phyloP scores from a whole-genome alignment of 2,888 invertebrate genomes.

The Apoderus coryli region DNA sequence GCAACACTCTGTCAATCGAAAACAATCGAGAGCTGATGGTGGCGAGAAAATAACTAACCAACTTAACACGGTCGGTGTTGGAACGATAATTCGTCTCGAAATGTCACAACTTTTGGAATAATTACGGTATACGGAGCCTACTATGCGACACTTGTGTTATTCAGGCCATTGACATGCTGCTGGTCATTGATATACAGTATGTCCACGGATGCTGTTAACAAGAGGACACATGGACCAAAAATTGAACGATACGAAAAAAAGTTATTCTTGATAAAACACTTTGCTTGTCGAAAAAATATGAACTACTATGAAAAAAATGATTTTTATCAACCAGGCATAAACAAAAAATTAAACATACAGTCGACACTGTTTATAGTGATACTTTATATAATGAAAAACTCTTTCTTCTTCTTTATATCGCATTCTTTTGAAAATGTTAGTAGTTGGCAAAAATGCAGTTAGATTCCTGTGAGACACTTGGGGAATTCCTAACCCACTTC shows the following conservation, averaged over 20 bases:
- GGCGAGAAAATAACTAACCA: constrained; percentile 34
- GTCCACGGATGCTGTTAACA: not conserved
- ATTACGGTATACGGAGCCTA: too few relatives aligned
- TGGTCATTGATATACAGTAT: constrained; percentile 1
- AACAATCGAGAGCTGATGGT: constrained; percentile 14
- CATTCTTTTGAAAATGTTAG: too few relatives aligned
- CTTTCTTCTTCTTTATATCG: too few relatives aligned
- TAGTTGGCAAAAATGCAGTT: too few relatives aligned
- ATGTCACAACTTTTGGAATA: constrained; percentile 23
- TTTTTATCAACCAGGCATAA: not conserved
- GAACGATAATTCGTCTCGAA: constrained; percentile 31
- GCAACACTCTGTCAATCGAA: constrained; percentile 15
- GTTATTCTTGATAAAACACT: constrained; percentile 1
- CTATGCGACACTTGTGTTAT: not conserved
- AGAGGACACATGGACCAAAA: constrained; percentile 2
- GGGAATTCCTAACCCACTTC: too few relatives aligned
- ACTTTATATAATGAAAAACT: too few relatives aligned
- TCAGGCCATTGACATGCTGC: not conserved
- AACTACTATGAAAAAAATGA: not conserved
- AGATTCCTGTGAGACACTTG: too few relatives aligned
- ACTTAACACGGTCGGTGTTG: constrained; percentile 32
- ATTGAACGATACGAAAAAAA: not conserved
- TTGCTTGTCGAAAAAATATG: constrained; percentile 2
- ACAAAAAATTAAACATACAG: too few relatives aligned
- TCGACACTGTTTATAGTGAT: too few relatives aligned